These are phyloP conservation scores for Acleris literana DNA, from an alignment of 2,888 invertebrate species.

Conservation along the genomic window DNA sequence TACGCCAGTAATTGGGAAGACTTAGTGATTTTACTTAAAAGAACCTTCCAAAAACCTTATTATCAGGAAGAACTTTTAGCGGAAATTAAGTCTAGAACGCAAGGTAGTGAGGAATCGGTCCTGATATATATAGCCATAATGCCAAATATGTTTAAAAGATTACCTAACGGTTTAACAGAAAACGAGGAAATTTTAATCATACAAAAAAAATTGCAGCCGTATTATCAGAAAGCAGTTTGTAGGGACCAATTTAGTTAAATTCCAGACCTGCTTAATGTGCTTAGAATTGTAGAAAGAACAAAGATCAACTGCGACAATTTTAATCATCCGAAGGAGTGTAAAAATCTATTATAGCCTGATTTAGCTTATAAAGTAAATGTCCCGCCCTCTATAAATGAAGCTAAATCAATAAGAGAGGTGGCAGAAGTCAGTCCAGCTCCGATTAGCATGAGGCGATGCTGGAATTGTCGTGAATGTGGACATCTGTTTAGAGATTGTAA, in stretches of 20 bases:
- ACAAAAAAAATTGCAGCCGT: constrained; percentile 9
- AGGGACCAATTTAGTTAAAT: constrained; percentile 9
- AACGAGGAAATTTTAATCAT: constrained; percentile 3
- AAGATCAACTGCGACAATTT: constrained; percentile 4
- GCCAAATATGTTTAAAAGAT: constrained; percentile 33
- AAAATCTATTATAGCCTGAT: not conserved
- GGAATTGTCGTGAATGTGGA: constrained; percentile 2
- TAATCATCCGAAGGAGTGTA: not conserved
- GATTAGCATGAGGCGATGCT: not conserved
- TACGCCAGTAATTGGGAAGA: constrained; percentile 14
- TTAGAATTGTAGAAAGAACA: constrained; percentile 1
- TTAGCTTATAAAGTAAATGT: not conserved
- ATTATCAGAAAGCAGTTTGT: constrained; percentile 4
- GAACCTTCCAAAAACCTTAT: constrained; percentile 7
- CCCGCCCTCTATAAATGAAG: not conserved
- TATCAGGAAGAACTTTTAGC: constrained; percentile 20
- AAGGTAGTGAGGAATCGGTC: constrained; percentile 15
- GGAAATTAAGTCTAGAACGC: constrained; percentile 25
- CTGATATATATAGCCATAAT: constrained; percentile 24
- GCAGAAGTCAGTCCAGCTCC: not conserved
- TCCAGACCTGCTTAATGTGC: constrained; percentile 2
- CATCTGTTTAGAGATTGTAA: constrained; percentile 2
- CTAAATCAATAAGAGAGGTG: not conserved
- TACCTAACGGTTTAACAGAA: constrained; percentile 5
- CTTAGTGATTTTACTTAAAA: constrained; percentile 3